Conservation (phyloP, 2,113 vertebrate species). For the Bos taurus region ARS-UCD2.0 NC_037333.1:80895501-80896000, state of each 20-base stretch:
- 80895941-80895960: not conserved
- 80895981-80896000: not conserved
- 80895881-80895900: slow-evolving; percentile 55
- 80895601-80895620: not conserved
- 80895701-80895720: not conserved
- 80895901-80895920: slow-evolving; percentile 26
- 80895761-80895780: not conserved
- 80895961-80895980: not conserved
- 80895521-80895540: not conserved
- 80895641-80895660: slow-evolving; percentile 23
- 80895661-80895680: slow-evolving; percentile 12
- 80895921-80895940: not conserved
- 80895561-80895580: not conserved
- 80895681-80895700: not conserved
- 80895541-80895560: not conserved
- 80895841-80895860: slow-evolving; percentile 24
- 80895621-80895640: not conserved
- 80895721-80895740: not conserved
- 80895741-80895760: not conserved
- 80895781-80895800: slow-evolving; percentile 5
- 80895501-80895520: not conserved
- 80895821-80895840: not conserved
- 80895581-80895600: not conserved
- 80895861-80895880: slow-evolving; percentile 46
- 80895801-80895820: not conserved